Evolutionary conservation across 1,140 invertebrate genomes (phyloP), one percentile per base, ranked within the genome.

Genomic region (Caenorhabditis briggsae): DNA sequence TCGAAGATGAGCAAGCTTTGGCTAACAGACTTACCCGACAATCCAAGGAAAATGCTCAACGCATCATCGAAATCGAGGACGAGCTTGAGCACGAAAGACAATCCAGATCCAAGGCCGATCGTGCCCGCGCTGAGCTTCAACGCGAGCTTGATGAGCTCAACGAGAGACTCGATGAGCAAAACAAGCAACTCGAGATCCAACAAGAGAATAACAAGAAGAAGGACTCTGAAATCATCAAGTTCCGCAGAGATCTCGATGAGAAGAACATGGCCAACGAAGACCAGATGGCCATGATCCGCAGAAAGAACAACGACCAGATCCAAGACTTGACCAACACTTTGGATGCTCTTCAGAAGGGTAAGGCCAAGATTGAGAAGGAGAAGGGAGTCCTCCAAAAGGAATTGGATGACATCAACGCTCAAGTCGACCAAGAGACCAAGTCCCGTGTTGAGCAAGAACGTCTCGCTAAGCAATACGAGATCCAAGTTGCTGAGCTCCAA

Each of bases 181-280:
- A 97, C 93, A 97, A 97, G 93, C 97, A 97, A 89, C 98, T 97
- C 86, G 96, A 96, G 74, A 96, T 97, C 89, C 97, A 99, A 94
- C 96, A 98, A 93, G 97, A 99, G 93, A 95, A 98, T 90, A 98
- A 98, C 95, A 98, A 98, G 95, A 98, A 98, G 94, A 96, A 97
- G 89, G 97, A 98, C 93, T 96, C 96, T 91, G 98, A 99, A 94
- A 95, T 99, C 88, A 95, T 96, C 94, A 99, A 99, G 93, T 95
- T 99, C 64, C 95, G 97, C 91, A 96, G 97, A 92, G 97, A 99
- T 93, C 95, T 99, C 90, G 98, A 99, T 93, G 97, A 99, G 59
- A 95, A 96, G 91, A 97, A 98, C 94, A 96, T 98, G 93, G 97
- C 98, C 93, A 97, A 98, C 93, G 97, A 99, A 20, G 85, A 86